Conservation (phyloP, 2,113 vertebrate genomes). For the Neogale vison region DNA sequence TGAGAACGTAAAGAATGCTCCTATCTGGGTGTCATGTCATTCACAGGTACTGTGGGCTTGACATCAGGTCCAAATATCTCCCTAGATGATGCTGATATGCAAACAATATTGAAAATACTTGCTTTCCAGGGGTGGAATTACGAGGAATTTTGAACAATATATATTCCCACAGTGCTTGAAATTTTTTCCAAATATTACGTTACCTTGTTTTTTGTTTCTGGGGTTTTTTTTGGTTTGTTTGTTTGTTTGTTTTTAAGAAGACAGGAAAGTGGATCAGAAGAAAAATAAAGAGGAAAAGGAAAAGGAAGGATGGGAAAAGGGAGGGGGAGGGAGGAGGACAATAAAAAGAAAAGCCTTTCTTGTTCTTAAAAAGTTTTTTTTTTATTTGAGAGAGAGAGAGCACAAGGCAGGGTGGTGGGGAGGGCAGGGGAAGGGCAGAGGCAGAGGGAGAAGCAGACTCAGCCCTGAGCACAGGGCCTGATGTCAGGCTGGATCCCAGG, state of each 20-base stretch:
- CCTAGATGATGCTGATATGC: neutral
- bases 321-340: neutral
- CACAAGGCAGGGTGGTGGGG: too few relatives aligned
- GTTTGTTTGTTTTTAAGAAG: neutral
- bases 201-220: neutral
- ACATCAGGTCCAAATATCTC: neutral
- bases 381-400: too few relatives aligned
- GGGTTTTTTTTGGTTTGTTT: too few relatives aligned
- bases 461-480: too few relatives aligned
- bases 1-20: neutral
- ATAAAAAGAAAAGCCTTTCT: neutral
- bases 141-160: neutral
- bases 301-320: neutral
- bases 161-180: neutral
- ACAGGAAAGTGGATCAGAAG: neutral
- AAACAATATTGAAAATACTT: neutral
- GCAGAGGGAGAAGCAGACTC: too few relatives aligned
- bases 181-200: neutral
- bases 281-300: neutral
- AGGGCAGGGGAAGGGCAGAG: too few relatives aligned
- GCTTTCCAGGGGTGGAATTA: neutral
- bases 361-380: neutral
- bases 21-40: neutral
- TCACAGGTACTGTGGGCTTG: neutral
- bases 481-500: too few relatives aligned